Base-by-base conservation (phyloP, 2,113 vertebrate genomes). In the Anoplopoma fimbria region DNA sequence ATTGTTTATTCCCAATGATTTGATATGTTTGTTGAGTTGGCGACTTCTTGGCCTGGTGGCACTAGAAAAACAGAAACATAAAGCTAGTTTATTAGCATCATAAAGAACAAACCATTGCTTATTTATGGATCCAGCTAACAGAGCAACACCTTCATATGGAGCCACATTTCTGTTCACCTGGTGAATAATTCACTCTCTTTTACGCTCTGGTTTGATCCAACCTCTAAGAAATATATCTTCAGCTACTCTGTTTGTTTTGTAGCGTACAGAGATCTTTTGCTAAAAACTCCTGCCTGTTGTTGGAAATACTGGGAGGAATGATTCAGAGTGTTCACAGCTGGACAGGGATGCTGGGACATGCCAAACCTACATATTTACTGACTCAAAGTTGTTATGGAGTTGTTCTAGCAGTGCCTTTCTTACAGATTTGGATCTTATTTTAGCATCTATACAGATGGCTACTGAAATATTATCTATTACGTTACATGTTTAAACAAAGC, bases 321-420 rank as follows among this genome's bases (percentile, higher is more conserved):
- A 69, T 5, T 78, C 69, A 57, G 14, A 62, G 36, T 47, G 36
- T 23, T 49, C 34, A 49, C 79, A 75, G 57, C 47, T 63, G 64
- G 62, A 64, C 62, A 31, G 70, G 25, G 27, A 60, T 45, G 61
- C 29, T 21, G 60, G 38, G 31, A 53, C 72, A 65, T 69, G 76
- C 40, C 64, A 55, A 63, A 70, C 70, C 47, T 64, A 55, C 69
- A 63, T 69, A 69, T 69, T 69, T 64, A 81, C 75, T 77, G 36
- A 86, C 45, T 82, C 63, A 69, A 69, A 58, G 34, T 21, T 49
- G 51, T 72, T 64, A 38, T 38, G 69, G 69, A 69, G 34, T 63
- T 29, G 15, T 27, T 53, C 6, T 6, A 53, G 15, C 55, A 7
- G 21, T 38, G 47, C 7, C 70, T 45, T 76, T 61, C 15, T 9